Base-by-base conservation (phyloP, 2,888 invertebrate species). In the Cistogaster globosa region DNA sequence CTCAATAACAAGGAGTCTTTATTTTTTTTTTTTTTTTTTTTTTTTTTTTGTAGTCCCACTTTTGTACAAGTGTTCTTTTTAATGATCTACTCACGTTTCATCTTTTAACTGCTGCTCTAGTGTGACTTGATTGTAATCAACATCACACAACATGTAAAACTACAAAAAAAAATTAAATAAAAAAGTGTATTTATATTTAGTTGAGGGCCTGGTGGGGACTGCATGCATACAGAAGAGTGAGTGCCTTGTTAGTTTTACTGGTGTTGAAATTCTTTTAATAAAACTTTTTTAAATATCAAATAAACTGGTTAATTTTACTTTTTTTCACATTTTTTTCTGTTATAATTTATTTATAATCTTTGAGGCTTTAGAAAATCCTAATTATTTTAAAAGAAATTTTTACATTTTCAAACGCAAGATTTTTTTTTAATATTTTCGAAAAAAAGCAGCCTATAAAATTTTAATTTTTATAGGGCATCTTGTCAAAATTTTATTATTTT, bases 51-150 rank as follows among this genome's bases (percentile, higher is more conserved):
- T 53, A 63, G 55, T 71, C 0, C 26, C 48, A 14, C 14, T 67
- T 60, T 60, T 68, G 53, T 12, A 71, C 48, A 77, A 63, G 80
- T 84, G 80, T 84, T 84, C 76, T 36, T 76, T 84, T 80, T 84
- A 84, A 84, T 80, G 84, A 80, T 60, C 67, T 62, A 14, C 76
- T 84, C 84, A 84, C 84, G 84, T 80, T 80, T 74, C 67, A 62
- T 60, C 22, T 60, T 75, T 62, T 69, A 71, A 38, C 62, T 55
- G 62, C 53, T 76, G 58, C 18, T 71, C 48, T n/a, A 72, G 57
- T 65, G 71, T 63, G 60, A 55, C 5, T 60, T 60, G 12, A 48
- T 20, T 36, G n/a, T 76, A 45, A 75, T 51, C 48, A 81, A 45
- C 55, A 62, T 62, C 38, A 48, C 72, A 75, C n/a, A 26, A 26